Evolutionary conservation across 2,797 vertebrate genomes (phyloP).

Genomic region (Picus viridis): DNA sequence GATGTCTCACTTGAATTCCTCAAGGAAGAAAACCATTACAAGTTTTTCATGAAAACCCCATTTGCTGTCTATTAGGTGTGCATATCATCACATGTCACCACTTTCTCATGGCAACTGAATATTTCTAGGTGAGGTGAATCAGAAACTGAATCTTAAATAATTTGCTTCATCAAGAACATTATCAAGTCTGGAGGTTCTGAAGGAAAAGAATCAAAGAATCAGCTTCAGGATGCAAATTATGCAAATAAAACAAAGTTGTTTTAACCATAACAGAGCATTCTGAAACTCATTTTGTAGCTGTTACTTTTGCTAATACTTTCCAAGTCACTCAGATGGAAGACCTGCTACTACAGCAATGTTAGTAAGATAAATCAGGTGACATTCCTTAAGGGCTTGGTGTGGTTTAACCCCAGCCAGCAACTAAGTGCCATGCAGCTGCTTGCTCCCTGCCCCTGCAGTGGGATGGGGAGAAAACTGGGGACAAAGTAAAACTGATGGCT

Average conservation of each 20-base stretch:
- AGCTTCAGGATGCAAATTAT: not conserved
- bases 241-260: not conserved
- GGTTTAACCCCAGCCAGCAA: not conserved
- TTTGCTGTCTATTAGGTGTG: not conserved
- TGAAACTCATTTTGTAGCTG: not conserved
- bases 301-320: not conserved
- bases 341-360: not conserved
- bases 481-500: not conserved
- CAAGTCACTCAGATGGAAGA: not conserved
- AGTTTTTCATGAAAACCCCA: not conserved
- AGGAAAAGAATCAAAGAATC: not conserved
- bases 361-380: conserved; percentile 23
- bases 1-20: not conserved
- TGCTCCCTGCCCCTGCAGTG: not conserved
- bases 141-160: not conserved
- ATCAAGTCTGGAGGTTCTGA: not conserved
- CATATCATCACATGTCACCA: not conserved
- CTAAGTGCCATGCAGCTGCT: not conserved
- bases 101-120: not conserved
- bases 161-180: not conserved
- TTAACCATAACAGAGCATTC: not conserved
- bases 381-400: not conserved
- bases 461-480: not conserved
- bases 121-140: not conserved
- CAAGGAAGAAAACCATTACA: not conserved